phyloP scores from a whole-genome alignment of 2,888 invertebrate species.

The Cerastoderma edule region DNA sequence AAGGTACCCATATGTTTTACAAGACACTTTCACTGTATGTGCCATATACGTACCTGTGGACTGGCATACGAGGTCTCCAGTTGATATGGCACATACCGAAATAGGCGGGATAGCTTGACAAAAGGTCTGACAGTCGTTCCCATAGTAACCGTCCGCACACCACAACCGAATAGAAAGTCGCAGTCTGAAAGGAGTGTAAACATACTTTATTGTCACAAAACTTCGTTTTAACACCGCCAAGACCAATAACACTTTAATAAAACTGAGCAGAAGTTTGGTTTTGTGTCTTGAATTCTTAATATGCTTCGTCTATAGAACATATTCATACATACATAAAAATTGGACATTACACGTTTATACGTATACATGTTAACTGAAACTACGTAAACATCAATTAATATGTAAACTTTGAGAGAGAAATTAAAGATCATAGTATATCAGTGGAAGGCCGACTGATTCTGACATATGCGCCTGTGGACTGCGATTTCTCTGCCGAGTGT shows the following conservation, averaged over 20 bases:
- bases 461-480: too few relatives aligned
- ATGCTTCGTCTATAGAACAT: neutral
- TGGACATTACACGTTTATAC: neutral
- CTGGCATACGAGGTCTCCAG: conserved; percentile 43
- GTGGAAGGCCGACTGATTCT: too few relatives aligned
- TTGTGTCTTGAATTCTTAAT: neutral
- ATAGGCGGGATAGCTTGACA: conserved; percentile 47
- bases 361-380: too few relatives aligned
- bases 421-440: too few relatives aligned
- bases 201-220: neutral
- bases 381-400: too few relatives aligned
- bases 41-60: conserved; percentile 35
- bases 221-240: neutral
- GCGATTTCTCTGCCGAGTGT: too few relatives aligned
- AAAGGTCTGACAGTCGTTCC: conserved; percentile 30
- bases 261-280: neutral
- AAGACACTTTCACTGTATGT: neutral
- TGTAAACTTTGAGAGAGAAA: too few relatives aligned
- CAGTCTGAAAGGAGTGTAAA: conserved; percentile 18
- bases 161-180: conserved; percentile 36
- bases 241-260: neutral
- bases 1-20: neutral
- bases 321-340: neutral
- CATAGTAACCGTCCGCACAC: conserved; percentile 54
- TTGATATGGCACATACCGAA: conserved; percentile 33